Evolutionary conservation across 2,113 vertebrate species (phyloP).

Genomic region (Genyomyrus donnyi): DNA sequence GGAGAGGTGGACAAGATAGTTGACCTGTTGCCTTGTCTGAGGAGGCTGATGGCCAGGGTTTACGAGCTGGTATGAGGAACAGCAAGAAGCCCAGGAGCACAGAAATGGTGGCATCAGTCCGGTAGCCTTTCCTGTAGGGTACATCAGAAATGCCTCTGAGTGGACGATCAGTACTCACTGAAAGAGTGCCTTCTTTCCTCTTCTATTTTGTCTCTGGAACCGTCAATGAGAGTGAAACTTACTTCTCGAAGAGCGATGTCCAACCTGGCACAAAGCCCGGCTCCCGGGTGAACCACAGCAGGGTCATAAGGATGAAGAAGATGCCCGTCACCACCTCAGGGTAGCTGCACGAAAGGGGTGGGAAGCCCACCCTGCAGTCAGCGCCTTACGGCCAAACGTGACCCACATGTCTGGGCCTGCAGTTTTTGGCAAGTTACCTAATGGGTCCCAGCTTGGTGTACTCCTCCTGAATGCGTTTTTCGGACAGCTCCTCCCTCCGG

Average conservation of each 20-base stretch:
- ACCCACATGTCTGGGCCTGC: background rate
- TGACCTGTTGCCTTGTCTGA: constrained; percentile 59
- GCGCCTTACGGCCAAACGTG: background rate
- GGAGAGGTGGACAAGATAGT: background rate
- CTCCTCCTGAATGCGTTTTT: constrained; percentile 87
- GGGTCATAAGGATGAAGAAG: constrained; percentile 92
- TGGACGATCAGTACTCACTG: background rate
- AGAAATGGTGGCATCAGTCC: constrained; percentile 93
- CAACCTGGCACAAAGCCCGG: constrained; percentile 95
- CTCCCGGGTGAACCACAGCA: constrained; percentile 96
- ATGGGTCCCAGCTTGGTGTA: constrained; percentile 85
- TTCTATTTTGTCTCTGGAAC: background rate
- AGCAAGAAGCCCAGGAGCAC: constrained; percentile 92
- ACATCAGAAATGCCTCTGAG: background rate
- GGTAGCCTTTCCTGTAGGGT: constrained; percentile 79
- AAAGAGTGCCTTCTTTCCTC: background rate
- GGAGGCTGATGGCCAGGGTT: constrained; percentile 66
- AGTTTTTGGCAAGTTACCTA: constrained; percentile 60
- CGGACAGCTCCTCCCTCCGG: constrained; percentile 81
- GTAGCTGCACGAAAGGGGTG: constrained; percentile 62
- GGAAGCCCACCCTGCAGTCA: background rate
- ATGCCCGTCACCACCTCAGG: constrained; percentile 91
- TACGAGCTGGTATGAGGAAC: constrained; percentile 89
- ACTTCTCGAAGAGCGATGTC: constrained; percentile 95
- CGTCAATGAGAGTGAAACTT: constrained; percentile 26